phyloP scores from a whole-genome alignment of 1,140 invertebrate genomes.

The Alviniconcha marisindica region DNA sequence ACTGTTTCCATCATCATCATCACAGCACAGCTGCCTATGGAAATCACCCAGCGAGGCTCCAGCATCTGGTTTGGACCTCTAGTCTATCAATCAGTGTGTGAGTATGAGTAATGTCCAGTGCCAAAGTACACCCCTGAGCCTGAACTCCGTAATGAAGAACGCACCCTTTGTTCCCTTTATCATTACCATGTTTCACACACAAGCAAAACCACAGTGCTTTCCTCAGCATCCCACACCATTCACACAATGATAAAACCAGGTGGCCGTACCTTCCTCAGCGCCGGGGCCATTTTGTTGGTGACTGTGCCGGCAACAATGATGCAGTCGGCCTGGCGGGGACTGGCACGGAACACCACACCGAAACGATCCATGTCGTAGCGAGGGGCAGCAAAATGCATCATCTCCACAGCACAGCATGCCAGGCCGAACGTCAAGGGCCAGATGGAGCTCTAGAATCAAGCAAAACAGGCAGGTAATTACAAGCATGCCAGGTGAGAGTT shows the following conservation, averaged over 20 bases:
- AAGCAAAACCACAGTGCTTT: too few relatives aligned
- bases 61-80: slow-evolving; percentile 96
- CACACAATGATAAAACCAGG: too few relatives aligned
- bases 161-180: too few relatives aligned
- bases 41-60: slow-evolving; percentile 97
- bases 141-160: too few relatives aligned
- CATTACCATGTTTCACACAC: too few relatives aligned
- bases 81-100: too few relatives aligned
- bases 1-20: too few relatives aligned
- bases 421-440: slow-evolving; percentile 98
- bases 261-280: slow-evolving; percentile 90
- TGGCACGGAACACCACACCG: slow-evolving; percentile 97
- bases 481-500: too few relatives aligned
- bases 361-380: slow-evolving; percentile 96
- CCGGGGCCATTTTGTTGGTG: slow-evolving; percentile 99
- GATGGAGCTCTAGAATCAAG: slow-evolving; percentile 86
- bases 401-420: slow-evolving; percentile 98
- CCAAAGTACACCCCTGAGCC: too few relatives aligned
- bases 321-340: slow-evolving; percentile 92
- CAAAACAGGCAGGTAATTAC: too few relatives aligned
- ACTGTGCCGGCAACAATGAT: slow-evolving; percentile 99
- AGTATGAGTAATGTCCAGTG: too few relatives aligned
- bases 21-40: slow-evolving; percentile 99
- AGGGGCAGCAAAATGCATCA: slow-evolving; percentile 99
- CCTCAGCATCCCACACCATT: not conserved